Evolutionary conservation across 2,888 invertebrate genomes (phyloP), one percentile per base, ranked within the genome.

Genomic region (Tortricodes alternella): DNA sequence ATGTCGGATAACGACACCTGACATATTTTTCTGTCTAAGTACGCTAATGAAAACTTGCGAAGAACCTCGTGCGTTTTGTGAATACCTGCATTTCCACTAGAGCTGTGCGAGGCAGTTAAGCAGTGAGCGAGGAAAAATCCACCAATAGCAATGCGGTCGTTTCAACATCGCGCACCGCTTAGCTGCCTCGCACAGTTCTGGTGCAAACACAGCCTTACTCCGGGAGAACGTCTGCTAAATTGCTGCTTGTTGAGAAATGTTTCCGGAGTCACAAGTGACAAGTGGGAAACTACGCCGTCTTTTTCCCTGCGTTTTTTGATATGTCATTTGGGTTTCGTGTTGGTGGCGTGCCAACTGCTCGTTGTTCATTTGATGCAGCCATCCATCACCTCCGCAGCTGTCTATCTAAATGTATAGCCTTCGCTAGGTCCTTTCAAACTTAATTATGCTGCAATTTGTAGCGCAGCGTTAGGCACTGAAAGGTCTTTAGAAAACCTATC

Each of bases 341-440:
- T 56, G 56, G 56, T 56, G 49, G 43, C 11, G 56, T 44, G 56
- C 49, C 56, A 50, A 49, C 23, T 43, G 41, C 37, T 44, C 50
- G 56, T 32, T 49, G 49, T 41, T 56, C 43, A 35, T 44, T 43
- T 41, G 23, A 16, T 21, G 49, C 37, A 48, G 24, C 34, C 49
- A 15, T 56, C 49, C 23, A 56, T 56, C 56, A 56, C 56, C 24
- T 21, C 24, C 19, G 13, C 19, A 19, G 43, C 16, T 29, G 35
- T 15, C 16, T 35, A 27, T 37, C 23, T 21, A 32, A 21, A 46
- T 46, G 34, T 39, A 53, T 53, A 29, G 24, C 49, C 43, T 19
- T n/a, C 13, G 27, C 38, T 39, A 13, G 27, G 48, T 21, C 41
- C 27, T 27, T 48, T 53, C 27, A 21, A 48, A 39, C 24, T 41